Base-by-base conservation (phyloP, 2,113 vertebrate genomes). In the Pangasianodon hypophthalmus region DNA sequence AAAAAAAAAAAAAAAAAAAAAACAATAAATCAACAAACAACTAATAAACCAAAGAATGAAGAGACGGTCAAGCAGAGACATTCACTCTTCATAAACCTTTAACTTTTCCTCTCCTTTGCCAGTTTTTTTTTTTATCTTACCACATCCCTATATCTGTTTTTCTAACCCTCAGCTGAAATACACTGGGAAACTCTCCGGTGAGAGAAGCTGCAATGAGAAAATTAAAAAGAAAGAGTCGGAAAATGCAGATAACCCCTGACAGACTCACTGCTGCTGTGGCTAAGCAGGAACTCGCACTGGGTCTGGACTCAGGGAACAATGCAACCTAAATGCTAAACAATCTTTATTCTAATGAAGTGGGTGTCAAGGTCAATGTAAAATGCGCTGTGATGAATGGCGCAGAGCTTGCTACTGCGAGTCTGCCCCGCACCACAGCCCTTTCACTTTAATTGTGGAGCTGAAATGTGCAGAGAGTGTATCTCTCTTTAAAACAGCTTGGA, bases 311-410 rank as follows among this genome's bases (percentile, higher is more conserved):
- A 95, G 95, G 96, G 97, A 97, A 97, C 96, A 97, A 97, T 97
- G 97, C 97, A 97, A 97, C 97, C 97, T 98, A 98, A 98, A 98
- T 96, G 96, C 97, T 97, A 98, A 97, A 98, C 97, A 98, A 98
- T 98, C 97, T 98, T 98, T 98, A 98, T 98, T 98, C 97, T 98
- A 98, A 98, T 98, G 97, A 98, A 97, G 97, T 97, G 96, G 97
- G 97, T 98, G 97, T 97, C 97, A 98, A 98, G 97, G 98, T 98
- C 97, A 98, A 96, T 97, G 95, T 96, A 97, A 97, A 97, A 97
- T 96, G 96, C 50, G 93, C 95, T 95, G 97, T 98, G 97, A 97
- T 98, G 97, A 98, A 98, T 98, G 96, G 95, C 93, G 93, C 96
- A 95, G 94, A 95, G 96, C 96, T 95, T 96, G 96, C 95, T 95